Evolutionary conservation across 2,113 vertebrate genomes (phyloP).

Genomic region (Lophochroa leadbeateri): DNA sequence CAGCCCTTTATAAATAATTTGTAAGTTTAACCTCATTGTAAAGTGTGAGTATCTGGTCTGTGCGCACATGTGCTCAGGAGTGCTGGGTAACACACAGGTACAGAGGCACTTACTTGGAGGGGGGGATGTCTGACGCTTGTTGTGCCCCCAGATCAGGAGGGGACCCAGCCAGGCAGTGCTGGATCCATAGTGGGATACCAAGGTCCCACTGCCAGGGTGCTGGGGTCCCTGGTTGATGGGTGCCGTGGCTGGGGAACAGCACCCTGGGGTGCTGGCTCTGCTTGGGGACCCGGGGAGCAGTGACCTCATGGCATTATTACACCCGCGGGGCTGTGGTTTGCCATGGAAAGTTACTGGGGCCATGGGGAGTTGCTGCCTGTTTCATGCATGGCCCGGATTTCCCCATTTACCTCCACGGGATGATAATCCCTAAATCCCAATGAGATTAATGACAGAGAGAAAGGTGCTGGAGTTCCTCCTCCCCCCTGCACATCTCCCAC

Average conservation of each 20-base stretch:
- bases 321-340: background rate
- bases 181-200: background rate
- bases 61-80: no score
- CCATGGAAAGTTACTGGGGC: constrained; percentile 1
- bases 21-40: no score
- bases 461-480: background rate
- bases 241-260: fast-evolving
- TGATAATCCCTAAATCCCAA: constrained; percentile 69
- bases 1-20: no score
- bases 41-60: no score
- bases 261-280: background rate
- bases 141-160: background rate
- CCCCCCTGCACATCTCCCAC: background rate
- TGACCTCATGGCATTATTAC: constrained; percentile 1
- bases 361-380: background rate
- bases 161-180: background rate
- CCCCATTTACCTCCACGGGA: background rate
- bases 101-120: background rate
- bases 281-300: background rate
- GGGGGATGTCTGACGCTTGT: background rate
- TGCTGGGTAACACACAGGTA: background rate
- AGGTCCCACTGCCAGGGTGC: fast-evolving
- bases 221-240: background rate
- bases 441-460: constrained; percentile 21
- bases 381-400: background rate